Percentiles rank a stretch among this genome's conserved stretches.
phyloP scores from a whole-genome alignment of 2,888 invertebrate genomes.

The Apodemia zela region DNA sequence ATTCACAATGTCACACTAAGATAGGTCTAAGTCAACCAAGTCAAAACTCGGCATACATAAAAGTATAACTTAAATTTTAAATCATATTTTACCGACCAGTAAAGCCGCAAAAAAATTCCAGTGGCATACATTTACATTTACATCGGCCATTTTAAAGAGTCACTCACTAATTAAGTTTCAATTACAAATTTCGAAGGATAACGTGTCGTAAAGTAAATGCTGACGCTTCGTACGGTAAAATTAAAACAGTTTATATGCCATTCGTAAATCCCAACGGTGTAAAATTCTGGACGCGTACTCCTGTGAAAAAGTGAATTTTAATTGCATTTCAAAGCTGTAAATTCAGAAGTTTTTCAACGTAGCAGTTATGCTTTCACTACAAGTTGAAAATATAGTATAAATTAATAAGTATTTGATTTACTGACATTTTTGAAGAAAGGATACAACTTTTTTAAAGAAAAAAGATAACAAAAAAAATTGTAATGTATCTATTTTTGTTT shows the following conservation, averaged over 20 bases:
- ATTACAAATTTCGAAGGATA: neutral
- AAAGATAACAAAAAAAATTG: too few species aligned
- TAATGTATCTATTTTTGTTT: too few species aligned
- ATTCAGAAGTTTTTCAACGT: neutral
- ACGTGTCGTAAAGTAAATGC: neutral
- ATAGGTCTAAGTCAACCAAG: too few species aligned
- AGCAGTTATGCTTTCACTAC: too few species aligned
- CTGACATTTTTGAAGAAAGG: too few species aligned
- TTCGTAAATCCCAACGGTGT: neutral
- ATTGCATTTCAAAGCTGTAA: neutral
- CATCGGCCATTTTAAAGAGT: neutral
- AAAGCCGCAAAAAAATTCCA: neutral
- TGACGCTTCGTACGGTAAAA: neutral
- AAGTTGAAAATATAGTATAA: neutral
- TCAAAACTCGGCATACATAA: too few species aligned
- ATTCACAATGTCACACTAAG: too few species aligned
- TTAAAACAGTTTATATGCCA: conserved; percentile 6
- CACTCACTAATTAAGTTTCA: neutral
- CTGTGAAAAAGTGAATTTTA: neutral
- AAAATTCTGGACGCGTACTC: conserved; percentile 1
- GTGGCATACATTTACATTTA: neutral
- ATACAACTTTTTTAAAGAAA: too few species aligned
- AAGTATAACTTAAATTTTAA: too few species aligned
- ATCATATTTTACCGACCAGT: too few species aligned
- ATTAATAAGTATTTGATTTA: neutral